Conservation (phyloP, 2,888 invertebrate genomes). For the Iselma pallidipennis region DNA sequence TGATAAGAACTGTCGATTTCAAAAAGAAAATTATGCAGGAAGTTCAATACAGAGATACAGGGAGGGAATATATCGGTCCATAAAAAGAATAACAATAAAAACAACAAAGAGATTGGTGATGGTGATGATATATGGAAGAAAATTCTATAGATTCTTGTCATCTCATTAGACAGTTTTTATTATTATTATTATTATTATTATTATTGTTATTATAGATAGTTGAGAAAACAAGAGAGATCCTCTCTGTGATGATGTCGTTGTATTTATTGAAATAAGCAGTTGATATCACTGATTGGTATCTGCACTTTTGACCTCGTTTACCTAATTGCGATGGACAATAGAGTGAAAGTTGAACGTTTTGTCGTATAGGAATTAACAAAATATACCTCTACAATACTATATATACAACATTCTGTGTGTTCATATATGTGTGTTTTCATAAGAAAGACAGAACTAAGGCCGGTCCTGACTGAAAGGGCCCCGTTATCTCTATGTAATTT, state of each 20-base stretch:
- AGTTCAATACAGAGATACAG: constrained; percentile 7
- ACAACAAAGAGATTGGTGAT: not conserved
- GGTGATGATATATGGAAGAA: not conserved
- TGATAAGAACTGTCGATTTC: constrained; percentile 15
- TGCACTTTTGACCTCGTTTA: constrained; percentile 34
- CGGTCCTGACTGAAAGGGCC: not conserved
- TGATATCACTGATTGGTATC: constrained; percentile 31
- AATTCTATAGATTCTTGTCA: constrained; percentile 4
- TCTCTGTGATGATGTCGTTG: constrained; percentile 5
- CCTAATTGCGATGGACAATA: constrained; percentile 34
- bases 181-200: no score
- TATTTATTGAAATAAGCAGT: constrained; percentile 21
- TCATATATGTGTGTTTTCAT: no score
- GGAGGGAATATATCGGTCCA: no score
- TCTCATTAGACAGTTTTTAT: no score
- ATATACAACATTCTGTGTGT: no score
- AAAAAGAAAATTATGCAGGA: constrained; percentile 18
- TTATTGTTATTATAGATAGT: constrained; percentile 2
- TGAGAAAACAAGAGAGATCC: not conserved
- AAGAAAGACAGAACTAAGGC: not conserved
- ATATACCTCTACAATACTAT: not conserved
- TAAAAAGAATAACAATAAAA: no score
- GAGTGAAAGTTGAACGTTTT: constrained; percentile 29
- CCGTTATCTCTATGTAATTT: constrained; percentile 22
- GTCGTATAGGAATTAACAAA: not conserved